Base-by-base conservation (phyloP, 2,797 vertebrate genomes). In the Simalia tracyae region DNA sequence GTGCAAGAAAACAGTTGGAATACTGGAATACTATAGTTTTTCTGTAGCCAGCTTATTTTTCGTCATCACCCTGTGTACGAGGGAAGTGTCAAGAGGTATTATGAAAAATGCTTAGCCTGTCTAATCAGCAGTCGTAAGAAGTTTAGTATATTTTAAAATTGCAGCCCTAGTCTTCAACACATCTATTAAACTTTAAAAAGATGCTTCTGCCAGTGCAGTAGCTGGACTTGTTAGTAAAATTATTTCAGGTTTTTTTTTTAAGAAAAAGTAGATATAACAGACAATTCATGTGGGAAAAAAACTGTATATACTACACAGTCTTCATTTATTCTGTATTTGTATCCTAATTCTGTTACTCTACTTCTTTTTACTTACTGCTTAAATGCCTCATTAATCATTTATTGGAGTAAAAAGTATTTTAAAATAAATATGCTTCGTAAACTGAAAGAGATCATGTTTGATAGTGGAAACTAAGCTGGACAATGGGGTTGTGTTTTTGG, bases 1-100 rank as follows among this genome's bases (percentile, higher is more conserved):
- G 96, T 96, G 94, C 96, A 97, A 95, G 93, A 95, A 97, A 96
- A 96, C 94, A 97, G 94, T 96, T 97, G 96, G 96, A 96, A 96
- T 95, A 95, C 95, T 90, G 94, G 94, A 97, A 95, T 96, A 95
- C 92, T 94, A 61, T 96, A 93, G 93, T 96, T 94, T 92, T 93
- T 96, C 89, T 95, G 93, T 90, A 97, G 94, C 95, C 94, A 96
- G 12, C 94, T 96, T 93, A 94, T 96, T 96, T 96, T 92, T 96
- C 93, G 93, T 95, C 94, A 88, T 95, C 86, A 1, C 91, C 89
- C 91, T 0, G 19, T 4, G 88, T 96, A 93, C 87, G 94, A 96
- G 95, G 91, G 95, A 96, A 94, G 95, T 90, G 95, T 96, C 93
- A 94, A 95, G 96, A 96, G 94, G 95, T 95, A 93, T 95, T 96